Evolutionary conservation across 2,888 invertebrate species (phyloP), one percentile per base, ranked within the genome.

Genomic region (Spicauda simplicius): DNA sequence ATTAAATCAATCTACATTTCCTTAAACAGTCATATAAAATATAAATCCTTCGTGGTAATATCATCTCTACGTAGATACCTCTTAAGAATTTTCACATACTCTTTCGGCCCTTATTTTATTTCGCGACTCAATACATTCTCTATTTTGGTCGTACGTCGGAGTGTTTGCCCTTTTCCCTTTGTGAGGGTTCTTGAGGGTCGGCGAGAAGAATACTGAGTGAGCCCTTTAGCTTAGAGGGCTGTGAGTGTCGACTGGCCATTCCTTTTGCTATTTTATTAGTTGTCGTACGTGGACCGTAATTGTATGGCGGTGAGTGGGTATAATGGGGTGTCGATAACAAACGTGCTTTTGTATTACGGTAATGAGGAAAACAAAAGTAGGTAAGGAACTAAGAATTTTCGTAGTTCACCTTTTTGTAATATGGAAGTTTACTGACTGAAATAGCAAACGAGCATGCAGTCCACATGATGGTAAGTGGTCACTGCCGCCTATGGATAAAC

Each of bases 91-190:
- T 82, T 81, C 81, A 81, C 83, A 82, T 78, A 84, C 82, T 80
- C 82, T 80, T 84, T 83, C 80, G 74, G 79, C 87, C 91, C 90
- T 87, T 87, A 90, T 91, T 91, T 90, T 91, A 88, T 90, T 90
- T 88, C 85, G 88, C 88, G 90, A 91, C 91, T 92, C 91, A 91
- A 92, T 93, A 90, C 91, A 81, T 86, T 90, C 90, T 86, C 87
- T 88, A 91, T 90, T 90, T 87, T 81, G 84, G 87, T 85, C 85
- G 59, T 83, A 77, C 76, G 77, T 74, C 76, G 82, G 80, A 90
- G 90, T 90, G 90, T 90, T 90, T 90, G 90, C 86, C 83, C 80
- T 86, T 86, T 88, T 83, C 85, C 88, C 87, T 89, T 84, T 86
- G 84, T 84, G 80, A 79, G 73, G 75, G 76, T 80, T 80, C 78